phyloP scores from a whole-genome alignment of 2,888 invertebrate species.

The Ophioninae sp. region DNA sequence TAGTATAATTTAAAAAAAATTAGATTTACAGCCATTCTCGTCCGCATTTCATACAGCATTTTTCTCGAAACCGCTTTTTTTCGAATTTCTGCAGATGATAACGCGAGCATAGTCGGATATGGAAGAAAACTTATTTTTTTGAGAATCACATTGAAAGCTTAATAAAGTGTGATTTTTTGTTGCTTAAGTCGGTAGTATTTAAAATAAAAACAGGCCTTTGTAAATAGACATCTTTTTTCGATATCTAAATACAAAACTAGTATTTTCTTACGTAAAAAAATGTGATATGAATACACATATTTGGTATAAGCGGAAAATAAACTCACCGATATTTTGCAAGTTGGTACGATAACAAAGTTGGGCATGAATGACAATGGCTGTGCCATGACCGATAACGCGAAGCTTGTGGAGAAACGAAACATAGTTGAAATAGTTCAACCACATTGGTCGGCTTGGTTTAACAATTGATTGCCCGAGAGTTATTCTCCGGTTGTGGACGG shows the following conservation, averaged over 20 bases:
- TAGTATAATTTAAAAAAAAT: too few relatives aligned
- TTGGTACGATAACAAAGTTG: not conserved
- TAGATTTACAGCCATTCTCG: too few relatives aligned
- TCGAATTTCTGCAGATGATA: not conserved
- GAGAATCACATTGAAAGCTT: too few relatives aligned
- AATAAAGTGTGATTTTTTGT: too few relatives aligned
- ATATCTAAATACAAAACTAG: too few relatives aligned
- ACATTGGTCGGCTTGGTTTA: slow-evolving; percentile 52
- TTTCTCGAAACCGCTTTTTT: not conserved
- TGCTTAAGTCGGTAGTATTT: too few relatives aligned
- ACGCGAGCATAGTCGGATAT: too few relatives aligned
- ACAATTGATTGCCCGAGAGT: slow-evolving; percentile 57
- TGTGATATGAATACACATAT: too few relatives aligned
- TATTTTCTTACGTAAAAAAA: too few relatives aligned
- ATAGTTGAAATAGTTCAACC: slow-evolving; percentile 57
- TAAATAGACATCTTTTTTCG: too few relatives aligned
- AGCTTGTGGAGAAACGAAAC: slow-evolving; percentile 24
- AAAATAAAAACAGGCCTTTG: too few relatives aligned
- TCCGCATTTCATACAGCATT: not conserved
- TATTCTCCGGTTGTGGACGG: slow-evolving; percentile 21
- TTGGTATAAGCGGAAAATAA: not conserved
- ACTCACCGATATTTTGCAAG: not conserved
- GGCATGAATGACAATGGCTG: slow-evolving; percentile 11
- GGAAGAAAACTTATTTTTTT: too few relatives aligned
- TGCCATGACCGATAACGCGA: slow-evolving; percentile 16